phyloP scores from a whole-genome alignment of 2,113 vertebrate species.

The Galbula dea region DNA sequence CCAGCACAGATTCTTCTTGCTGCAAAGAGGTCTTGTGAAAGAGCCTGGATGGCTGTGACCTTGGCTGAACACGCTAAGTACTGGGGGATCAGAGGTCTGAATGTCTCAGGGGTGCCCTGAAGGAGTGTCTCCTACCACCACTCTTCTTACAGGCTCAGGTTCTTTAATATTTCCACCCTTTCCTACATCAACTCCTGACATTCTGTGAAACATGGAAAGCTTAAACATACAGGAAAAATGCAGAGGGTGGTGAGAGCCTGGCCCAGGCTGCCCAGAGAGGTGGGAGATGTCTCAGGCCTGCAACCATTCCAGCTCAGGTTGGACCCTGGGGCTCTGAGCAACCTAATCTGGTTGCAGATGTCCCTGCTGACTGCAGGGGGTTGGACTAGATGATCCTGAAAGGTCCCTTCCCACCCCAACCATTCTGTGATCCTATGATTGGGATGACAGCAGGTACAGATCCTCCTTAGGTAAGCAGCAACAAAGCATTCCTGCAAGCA shows the following conservation, averaged over 20 bases:
- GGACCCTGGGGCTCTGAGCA: not conserved
- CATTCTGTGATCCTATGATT: not conserved
- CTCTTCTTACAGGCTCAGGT: not conserved
- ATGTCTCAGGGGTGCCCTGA: not conserved
- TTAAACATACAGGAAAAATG: not conserved
- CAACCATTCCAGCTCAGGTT: not conserved
- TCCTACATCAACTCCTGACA: not conserved
- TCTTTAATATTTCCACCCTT: not conserved
- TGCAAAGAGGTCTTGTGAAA: too few species aligned
- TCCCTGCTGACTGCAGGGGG: not conserved
- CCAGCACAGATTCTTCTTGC: fast-evolving
- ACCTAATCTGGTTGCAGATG: not conserved
- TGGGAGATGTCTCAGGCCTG: not conserved
- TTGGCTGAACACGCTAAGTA: fast-evolving
- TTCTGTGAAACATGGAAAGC: not conserved
- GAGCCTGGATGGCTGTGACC: not conserved
- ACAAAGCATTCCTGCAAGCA: not conserved
- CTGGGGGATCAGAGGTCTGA: not conserved
- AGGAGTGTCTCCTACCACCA: not conserved
- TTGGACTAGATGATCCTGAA: not conserved
- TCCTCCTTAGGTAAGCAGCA: not conserved
- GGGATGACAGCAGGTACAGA: not conserved
- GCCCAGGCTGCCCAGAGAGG: not conserved
- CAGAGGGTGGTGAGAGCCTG: not conserved
- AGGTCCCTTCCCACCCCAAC: not conserved